Evolutionary conservation across 2,113 vertebrate species (phyloP).

Genomic region (Rhinolophus sinicus): DNA sequence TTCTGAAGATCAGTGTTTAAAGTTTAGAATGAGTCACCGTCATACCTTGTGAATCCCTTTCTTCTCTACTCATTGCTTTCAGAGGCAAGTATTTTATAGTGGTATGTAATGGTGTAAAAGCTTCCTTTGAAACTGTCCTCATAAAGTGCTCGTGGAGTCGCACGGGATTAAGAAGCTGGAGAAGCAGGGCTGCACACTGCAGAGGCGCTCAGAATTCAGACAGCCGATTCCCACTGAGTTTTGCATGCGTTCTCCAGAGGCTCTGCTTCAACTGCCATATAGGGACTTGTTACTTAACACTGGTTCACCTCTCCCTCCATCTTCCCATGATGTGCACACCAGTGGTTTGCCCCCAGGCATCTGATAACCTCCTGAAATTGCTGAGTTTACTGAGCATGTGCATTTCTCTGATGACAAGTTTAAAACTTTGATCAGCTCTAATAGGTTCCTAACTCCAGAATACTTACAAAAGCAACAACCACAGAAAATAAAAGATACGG

Average conservation of each 20-base stretch:
- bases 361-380: not conserved
- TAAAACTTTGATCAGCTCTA: not conserved
- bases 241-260: not conserved
- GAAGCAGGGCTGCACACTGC: not conserved
- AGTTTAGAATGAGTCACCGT: not conserved
- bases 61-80: not conserved
- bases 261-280: not conserved
- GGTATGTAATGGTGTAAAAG: not conserved
- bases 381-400: not conserved
- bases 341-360: not conserved
- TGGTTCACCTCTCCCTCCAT: not conserved
- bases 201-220: not conserved
- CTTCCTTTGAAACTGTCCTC: not conserved
- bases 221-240: fast-evolving
- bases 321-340: not conserved
- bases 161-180: not conserved
- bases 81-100: conserved; percentile 35
- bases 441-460: not conserved
- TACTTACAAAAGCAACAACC: not conserved
- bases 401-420: conserved; percentile 6
- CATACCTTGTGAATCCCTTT: not conserved
- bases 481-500: not conserved
- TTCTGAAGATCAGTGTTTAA: conserved; percentile 15
- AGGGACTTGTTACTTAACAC: not conserved
- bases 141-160: not conserved